A percentile compares a stretch with the other conserved stretches of the same genome.
Evolutionary conservation across 2,888 invertebrate genomes (phyloP).

Genomic region (Platypus cylindrus): DNA sequence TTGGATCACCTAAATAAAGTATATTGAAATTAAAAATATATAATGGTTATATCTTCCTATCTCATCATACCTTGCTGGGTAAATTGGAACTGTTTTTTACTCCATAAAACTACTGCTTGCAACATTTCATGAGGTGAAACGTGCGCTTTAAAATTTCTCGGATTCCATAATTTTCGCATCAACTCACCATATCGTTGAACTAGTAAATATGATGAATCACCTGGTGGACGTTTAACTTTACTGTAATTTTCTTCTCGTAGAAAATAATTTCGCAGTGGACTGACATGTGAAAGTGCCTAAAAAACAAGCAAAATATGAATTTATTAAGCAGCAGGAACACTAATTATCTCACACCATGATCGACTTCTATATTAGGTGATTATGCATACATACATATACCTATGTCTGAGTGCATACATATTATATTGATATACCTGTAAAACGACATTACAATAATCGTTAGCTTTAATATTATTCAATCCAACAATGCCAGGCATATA

Average conservation of each 20-base stretch:
- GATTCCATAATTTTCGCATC: constrained; percentile 97
- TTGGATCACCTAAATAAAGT: constrained; percentile 74
- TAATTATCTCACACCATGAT: too few relatives aligned
- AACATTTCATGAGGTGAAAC: constrained; percentile 99
- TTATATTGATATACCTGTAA: too few relatives aligned
- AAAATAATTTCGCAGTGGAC: constrained; percentile 89
- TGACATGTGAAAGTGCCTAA: constrained; percentile 88
- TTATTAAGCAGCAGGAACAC: neutral
- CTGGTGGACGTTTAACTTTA: constrained; percentile 81
- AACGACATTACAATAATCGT: constrained; percentile 99
- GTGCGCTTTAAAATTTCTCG: constrained; percentile 96
- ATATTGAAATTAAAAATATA: constrained; percentile 4
- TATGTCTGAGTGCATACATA: too few relatives aligned
- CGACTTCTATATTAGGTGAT: too few relatives aligned
- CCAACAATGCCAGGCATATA: constrained; percentile 97
- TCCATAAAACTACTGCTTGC: constrained; percentile 94
- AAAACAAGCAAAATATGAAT: constrained; percentile 19
- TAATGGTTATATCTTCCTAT: neutral
- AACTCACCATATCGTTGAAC: constrained; percentile 92
- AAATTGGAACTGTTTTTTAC: constrained; percentile 94
- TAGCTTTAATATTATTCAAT: constrained; percentile 98
- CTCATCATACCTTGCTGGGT: constrained; percentile 87
- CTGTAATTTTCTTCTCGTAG: constrained; percentile 87
- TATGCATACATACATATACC: too few relatives aligned
- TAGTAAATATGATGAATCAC: constrained; percentile 83